Evolutionary conservation across 2,797 vertebrate genomes (phyloP).

Genomic region (Florisuga fusca): DNA sequence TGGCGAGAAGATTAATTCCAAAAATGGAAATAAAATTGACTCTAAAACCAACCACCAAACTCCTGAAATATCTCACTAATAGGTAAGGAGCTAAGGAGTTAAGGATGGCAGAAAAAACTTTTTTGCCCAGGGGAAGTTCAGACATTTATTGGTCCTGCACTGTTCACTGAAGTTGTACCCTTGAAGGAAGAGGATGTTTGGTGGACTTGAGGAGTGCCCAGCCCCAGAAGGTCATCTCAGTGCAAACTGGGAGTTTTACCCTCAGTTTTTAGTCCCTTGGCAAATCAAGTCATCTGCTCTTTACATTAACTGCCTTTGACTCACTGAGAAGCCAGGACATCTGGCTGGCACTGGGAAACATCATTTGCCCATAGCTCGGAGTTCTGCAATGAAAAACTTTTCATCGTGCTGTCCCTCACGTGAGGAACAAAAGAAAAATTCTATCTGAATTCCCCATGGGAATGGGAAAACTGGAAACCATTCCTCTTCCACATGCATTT

Average conservation of each 20-base stretch:
- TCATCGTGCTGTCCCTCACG: not conserved
- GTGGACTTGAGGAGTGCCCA: not conserved
- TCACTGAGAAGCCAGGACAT: not conserved
- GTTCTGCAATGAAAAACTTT: slow-evolving; percentile 28
- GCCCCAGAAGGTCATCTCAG: not conserved
- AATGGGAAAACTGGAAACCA: not conserved
- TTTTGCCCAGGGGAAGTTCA: not conserved
- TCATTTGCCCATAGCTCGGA: not conserved
- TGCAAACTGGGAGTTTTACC: not conserved
- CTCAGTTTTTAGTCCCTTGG: not conserved
- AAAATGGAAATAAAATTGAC: not conserved
- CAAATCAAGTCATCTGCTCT: not conserved
- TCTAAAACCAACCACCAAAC: accelerated
- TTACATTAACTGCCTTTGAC: slow-evolving; percentile 33
- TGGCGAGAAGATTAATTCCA: not conserved
- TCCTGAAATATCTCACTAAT: not conserved
- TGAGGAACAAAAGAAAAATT: slow-evolving; percentile 51
- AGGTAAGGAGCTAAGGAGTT: not conserved
- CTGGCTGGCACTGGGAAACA: not conserved
- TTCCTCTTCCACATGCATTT: not conserved
- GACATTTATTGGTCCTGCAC: not conserved
- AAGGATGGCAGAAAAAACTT: not conserved
- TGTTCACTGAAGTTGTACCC: not conserved
- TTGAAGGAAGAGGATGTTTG: not conserved
- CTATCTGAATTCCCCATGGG: slow-evolving; percentile 39